Evolutionary conservation across 2,113 vertebrate genomes (phyloP).

Genomic region (Pardalotus punctatus): DNA sequence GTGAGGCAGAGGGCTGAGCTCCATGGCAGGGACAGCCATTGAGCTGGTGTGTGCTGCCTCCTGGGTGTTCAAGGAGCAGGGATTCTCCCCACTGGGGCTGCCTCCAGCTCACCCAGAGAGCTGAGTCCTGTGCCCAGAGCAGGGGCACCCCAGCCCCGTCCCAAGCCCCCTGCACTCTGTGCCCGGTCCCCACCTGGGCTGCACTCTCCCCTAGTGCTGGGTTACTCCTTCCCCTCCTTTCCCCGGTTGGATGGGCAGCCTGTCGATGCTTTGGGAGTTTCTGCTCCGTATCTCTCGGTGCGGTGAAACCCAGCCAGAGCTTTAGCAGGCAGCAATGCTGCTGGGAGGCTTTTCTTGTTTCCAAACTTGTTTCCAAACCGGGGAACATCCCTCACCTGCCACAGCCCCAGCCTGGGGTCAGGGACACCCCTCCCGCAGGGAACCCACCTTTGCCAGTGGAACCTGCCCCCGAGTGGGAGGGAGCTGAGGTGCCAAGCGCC

Average conservation of each 20-base stretch:
- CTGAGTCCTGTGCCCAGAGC: neutral
- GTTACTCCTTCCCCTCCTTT: neutral
- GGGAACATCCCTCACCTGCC: neutral
- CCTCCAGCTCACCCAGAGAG: neutral
- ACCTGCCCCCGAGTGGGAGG: accelerated
- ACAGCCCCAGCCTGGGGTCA: accelerated
- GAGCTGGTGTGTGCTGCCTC: neutral
- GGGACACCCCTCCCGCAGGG: accelerated
- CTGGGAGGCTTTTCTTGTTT: neutral
- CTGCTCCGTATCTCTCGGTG: accelerated
- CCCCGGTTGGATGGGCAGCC: accelerated
- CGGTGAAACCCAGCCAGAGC: neutral
- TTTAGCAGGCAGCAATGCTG: neutral
- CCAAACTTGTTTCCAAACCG: neutral
- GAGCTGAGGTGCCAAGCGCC: accelerated
- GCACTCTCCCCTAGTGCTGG: too few relatives aligned
- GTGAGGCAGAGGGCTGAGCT: neutral
- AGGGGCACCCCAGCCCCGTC: neutral
- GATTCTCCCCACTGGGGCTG: neutral
- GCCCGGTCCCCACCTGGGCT: neutral
- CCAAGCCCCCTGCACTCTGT: accelerated
- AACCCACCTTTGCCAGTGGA: neutral
- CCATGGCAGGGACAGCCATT: too few relatives aligned
- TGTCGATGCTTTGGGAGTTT: accelerated
- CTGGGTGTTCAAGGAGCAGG: accelerated